Conservation (phyloP, 2,797 vertebrate genomes). For the Thaleichthys pacificus region DNA sequence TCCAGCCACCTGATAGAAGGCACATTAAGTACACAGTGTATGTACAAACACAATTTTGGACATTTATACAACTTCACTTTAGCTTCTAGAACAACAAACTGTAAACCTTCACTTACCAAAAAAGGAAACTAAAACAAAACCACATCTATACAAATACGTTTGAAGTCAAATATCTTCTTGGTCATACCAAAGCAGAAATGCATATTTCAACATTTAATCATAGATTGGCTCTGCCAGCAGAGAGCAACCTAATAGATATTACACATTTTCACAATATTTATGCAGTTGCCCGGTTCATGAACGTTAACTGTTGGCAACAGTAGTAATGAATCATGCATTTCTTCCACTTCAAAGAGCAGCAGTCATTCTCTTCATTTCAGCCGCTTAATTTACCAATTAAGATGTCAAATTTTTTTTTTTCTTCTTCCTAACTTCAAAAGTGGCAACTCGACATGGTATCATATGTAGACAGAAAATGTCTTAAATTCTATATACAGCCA, state of each 20-base stretch:
- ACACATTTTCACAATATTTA: constrained; percentile 79
- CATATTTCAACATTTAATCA: constrained; percentile 79
- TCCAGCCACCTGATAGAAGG: constrained; percentile 77
- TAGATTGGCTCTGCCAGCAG: constrained; percentile 96
- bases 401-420: constrained; percentile 39
- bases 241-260: constrained; percentile 88
- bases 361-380: constrained; percentile 50
- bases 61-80: constrained; percentile 88
- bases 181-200: constrained; percentile 96
- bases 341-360: constrained; percentile 66
- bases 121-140: constrained; percentile 56
- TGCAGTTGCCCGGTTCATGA: constrained; percentile 61
- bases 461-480: constrained; percentile 78
- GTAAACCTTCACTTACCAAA: constrained; percentile 96
- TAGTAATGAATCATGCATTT: constrained; percentile 62
- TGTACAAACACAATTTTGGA: constrained; percentile 71
- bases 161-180: constrained; percentile 95
- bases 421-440: constrained; percentile 44
- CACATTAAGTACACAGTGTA: constrained; percentile 84
- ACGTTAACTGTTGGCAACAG: constrained; percentile 45
- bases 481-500: constrained; percentile 88
- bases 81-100: constrained; percentile 95
- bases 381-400: constrained; percentile 44
- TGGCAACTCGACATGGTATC: constrained; percentile 70
- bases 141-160: constrained; percentile 88